Base-by-base conservation (phyloP, 37 sponge, comb jelly and placozoan species). In the Ianthella basta region DNA sequence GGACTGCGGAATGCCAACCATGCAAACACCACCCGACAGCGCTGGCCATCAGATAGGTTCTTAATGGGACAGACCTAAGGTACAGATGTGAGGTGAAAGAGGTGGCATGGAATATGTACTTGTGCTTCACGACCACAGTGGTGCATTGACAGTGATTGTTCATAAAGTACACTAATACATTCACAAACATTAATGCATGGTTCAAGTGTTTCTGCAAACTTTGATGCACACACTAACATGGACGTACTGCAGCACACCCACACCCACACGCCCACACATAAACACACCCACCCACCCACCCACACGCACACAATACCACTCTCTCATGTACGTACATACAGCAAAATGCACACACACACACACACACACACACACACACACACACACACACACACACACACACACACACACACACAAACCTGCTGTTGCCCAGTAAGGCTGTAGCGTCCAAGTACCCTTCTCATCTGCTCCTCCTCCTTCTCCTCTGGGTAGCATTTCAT, bases 371-470 rank as follows among this genome's bases (percentile, higher is more conserved):
- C 18, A 70, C 21, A 70, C 35, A 70, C 18, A 18, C n/a, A 70
- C 35, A 33, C n/a, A n/a, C n/a, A n/a, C 20, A 59, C 18, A 59
- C 18, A 59, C 20, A 21, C 20, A 59, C 60, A 8, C 27, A 64
- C 10, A 8, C n/a, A 73, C 77, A 34, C 33, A n/a, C 10, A 33
- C 32, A 14, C 40, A 18, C 44, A 65, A 0, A 91, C 92, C 90
- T 97, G 98, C 61, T 91, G 93, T 53, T 95, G 92, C 5, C 98
- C 98, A 10, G 95, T 92, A 37, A 97, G 92, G 4, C 95, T 95
- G 85, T 92, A 97, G 56, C 93, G 86, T 20, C 98, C 98, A 34
- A 97, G 86, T 0, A 89, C 41, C 60, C 87, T 90, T 44, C 98
- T 86, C 98, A 97, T 95, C 27, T 90, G 87, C 61, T 97, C 98